Evolutionary conservation across 2,113 vertebrate genomes (phyloP), one percentile per base, ranked within the genome.

Genomic region (Setophaga kirtlandii): DNA sequence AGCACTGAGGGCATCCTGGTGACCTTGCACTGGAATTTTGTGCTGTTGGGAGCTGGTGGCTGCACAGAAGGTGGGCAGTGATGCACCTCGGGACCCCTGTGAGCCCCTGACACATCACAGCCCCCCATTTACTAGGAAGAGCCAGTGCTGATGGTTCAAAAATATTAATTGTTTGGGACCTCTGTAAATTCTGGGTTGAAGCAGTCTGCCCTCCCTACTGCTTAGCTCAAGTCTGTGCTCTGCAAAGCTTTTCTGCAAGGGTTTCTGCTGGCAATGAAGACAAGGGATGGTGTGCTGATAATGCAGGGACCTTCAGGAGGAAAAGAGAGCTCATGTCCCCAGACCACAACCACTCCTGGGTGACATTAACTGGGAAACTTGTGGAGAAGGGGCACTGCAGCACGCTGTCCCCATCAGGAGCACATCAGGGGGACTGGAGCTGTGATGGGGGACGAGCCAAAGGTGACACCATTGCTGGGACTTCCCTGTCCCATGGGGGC

Each of bases 271-370:
- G 27, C 7, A 9, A 14, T 22, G 47, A 35, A 4, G 12, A 37
- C 12, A 20, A 46, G 35, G 50, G 69, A 3, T 0, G 0, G 35
- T 8, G 23, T 14, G 33, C 39, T 65, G 60, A 30, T 9, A 22
- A 15, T 1, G 4, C 52, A 37, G 12, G 30, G 35, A 14, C 42
- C 19, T 65, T 83, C 55, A 42, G 47, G 12, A 41, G 42, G 9
- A 70, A 31, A 83, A 67, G 22, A 28, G 23, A n/a, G 19, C 24
- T 58, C 4, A 2, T 10, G 6, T 9, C 17, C 15, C 44, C 53
- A 11, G 20, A 88, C 30, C 27, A 41, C 15, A 68, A 7, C 22
- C 4, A 3, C 30, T 13, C 9, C 42, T 39, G 14, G 9, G 5
- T 64, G 9, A 49, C n/a, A 67, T 67, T 44, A 53, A 19, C 14